Percentiles rank a stretch among this genome's conserved stretches.
phyloP scores from a whole-genome alignment of 2,113 vertebrate genomes.

The Trematocara variabile region DNA sequence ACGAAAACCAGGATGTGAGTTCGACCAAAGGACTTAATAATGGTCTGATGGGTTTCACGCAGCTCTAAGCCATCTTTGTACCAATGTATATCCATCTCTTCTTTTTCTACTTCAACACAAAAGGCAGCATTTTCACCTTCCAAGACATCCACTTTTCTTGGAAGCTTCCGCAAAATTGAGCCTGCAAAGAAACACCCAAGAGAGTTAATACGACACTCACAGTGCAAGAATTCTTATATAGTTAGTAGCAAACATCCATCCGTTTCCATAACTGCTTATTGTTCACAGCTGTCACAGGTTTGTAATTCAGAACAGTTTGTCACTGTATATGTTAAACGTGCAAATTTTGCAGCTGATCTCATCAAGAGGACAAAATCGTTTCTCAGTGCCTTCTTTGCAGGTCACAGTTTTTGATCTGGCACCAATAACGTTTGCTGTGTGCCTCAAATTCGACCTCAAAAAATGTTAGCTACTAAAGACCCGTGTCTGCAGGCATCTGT shows the following conservation, averaged over 20 bases:
- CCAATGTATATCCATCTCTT: constrained; percentile 84
- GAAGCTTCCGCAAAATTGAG: constrained; percentile 81
- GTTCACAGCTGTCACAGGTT: background rate
- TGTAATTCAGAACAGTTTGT: background rate
- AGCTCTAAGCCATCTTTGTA: constrained; percentile 85
- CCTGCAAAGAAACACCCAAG: constrained; percentile 46
- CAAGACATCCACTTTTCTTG: constrained; percentile 90
- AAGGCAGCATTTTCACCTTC: constrained; percentile 96
- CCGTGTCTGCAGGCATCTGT: background rate
- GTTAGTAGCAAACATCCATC: background rate
- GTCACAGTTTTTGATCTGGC: background rate
- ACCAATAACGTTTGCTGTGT: background rate
- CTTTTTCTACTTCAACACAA: constrained; percentile 88
- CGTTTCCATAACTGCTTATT: fast-evolving
- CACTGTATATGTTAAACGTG: background rate
- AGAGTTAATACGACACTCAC: background rate
- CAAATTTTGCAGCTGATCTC: background rate
- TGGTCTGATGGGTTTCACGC: constrained; percentile 77
- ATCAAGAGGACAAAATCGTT: fast-evolving
- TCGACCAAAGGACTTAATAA: constrained; percentile 89
- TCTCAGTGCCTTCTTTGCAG: background rate
- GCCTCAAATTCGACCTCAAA: background rate
- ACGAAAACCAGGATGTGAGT: constrained; percentile 94
- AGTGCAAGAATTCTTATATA: background rate
- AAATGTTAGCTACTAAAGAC: background rate